Evolutionary conservation across 2,113 vertebrate species (phyloP).

Genomic region (Neodontobutis hainanensis): DNA sequence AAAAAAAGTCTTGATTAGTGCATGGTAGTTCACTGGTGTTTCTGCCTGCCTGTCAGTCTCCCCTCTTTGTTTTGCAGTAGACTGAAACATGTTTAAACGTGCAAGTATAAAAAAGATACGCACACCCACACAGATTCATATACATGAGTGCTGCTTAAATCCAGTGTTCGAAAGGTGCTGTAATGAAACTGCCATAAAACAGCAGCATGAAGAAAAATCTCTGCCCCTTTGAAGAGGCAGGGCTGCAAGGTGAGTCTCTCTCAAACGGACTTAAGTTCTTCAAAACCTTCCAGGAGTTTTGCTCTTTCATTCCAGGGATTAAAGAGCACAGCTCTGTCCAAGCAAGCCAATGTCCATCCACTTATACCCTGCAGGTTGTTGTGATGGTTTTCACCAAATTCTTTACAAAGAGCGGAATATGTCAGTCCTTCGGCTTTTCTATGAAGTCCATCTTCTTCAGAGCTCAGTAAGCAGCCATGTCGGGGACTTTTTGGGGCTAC

Average conservation of each 20-base stretch:
- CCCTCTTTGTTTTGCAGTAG: constrained; percentile 61
- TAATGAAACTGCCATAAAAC: constrained; percentile 77
- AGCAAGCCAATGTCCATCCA: constrained; percentile 26
- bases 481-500: constrained; percentile 31
- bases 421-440: constrained; percentile 30
- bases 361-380: constrained; percentile 21
- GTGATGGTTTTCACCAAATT: constrained; percentile 40
- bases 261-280: constrained; percentile 31
- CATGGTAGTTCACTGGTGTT: constrained; percentile 28
- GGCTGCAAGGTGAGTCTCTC: constrained; percentile 55
- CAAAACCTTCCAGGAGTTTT: background rate
- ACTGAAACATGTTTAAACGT: constrained; percentile 78
- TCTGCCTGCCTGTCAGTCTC: constrained; percentile 28
- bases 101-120: constrained; percentile 76
- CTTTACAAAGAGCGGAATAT: constrained; percentile 17
- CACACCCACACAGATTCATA: constrained; percentile 67
- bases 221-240: constrained; percentile 48
- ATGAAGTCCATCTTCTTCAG: constrained; percentile 49
- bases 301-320: constrained; percentile 3
- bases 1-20: constrained; percentile 59
- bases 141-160: constrained; percentile 65
- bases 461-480: constrained; percentile 56
- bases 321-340: constrained; percentile 16
- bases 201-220: constrained; percentile 71
- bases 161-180: constrained; percentile 62